phyloP scores from a whole-genome alignment of 2,113 vertebrate genomes.

The Phodopus roborovskii region DNA sequence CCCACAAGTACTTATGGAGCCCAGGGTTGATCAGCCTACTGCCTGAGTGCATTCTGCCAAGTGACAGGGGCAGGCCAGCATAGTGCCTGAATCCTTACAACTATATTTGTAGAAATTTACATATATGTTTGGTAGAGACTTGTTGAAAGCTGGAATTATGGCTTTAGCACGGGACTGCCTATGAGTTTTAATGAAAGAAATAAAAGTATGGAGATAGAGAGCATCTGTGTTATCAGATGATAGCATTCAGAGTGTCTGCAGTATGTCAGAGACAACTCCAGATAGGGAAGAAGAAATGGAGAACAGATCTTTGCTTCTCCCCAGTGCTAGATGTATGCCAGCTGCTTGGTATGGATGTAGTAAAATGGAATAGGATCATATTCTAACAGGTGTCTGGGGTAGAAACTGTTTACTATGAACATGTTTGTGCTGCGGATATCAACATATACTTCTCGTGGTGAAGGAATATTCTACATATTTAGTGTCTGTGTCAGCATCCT shows the following conservation, averaged over 20 bases:
- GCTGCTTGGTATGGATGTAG: neutral
- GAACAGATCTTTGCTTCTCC: neutral
- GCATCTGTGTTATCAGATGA: neutral
- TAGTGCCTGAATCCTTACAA: no score
- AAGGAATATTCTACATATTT: neutral
- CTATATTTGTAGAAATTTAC: conserved; percentile 65
- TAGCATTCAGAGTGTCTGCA: neutral
- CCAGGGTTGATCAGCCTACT: no score
- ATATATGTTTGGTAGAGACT: conserved; percentile 66
- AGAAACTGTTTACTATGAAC: neutral
- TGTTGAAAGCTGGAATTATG: conserved; percentile 71
- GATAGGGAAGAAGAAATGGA: neutral
- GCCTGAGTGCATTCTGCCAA: no score
- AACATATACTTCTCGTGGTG: neutral
- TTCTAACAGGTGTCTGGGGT: neutral
- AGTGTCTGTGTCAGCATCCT: neutral
- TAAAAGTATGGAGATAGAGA: neutral
- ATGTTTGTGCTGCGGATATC: neutral
- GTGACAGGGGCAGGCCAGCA: no score
- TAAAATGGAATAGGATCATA: neutral
- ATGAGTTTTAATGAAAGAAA: conserved; percentile 23
- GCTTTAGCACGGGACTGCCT: conserved; percentile 41
- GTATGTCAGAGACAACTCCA: neutral
- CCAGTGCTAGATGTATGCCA: neutral
- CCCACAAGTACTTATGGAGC: no score